phyloP scores from a whole-genome alignment of 2,888 invertebrate genomes.

The Cheilosia pagana region DNA sequence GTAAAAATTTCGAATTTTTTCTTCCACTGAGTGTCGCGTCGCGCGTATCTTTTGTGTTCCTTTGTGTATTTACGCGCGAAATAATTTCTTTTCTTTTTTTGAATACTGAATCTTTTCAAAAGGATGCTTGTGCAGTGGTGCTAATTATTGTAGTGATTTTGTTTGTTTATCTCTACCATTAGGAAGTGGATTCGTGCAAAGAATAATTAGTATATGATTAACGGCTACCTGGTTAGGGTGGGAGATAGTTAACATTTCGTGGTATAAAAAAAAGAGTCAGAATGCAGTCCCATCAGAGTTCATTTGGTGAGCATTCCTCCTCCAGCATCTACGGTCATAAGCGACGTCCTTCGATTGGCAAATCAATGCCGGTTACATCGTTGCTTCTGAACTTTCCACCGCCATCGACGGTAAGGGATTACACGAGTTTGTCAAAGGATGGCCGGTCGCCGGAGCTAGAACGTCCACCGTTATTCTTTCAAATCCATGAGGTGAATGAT shows the following conservation, averaged over 20 bases:
- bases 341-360: conserved; percentile 81
- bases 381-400: conserved; percentile 80
- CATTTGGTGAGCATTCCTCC: conserved; percentile 65
- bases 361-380: conserved; percentile 82
- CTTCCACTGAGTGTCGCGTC: neutral
- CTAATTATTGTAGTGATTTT: conserved; percentile 30
- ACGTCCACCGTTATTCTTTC: conserved; percentile 79
- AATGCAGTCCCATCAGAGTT: conserved; percentile 78
- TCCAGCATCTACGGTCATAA: conserved; percentile 79
- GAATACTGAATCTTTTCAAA: neutral
- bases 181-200: conserved; percentile 47
- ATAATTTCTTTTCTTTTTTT: neutral
- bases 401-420: conserved; percentile 47
- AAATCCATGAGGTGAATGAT: conserved; percentile 73
- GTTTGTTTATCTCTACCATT: conserved; percentile 22
- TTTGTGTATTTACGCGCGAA: conserved; percentile 32
- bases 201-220: conserved; percentile 26
- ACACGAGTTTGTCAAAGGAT: conserved; percentile 58
- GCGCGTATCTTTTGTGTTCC: conserved; percentile 11
- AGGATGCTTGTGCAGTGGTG: conserved; percentile 34
- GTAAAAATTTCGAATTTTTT: conserved; percentile 1
- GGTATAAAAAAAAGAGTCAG: conserved; percentile 38
- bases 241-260: conserved; percentile 6
- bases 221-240: conserved; percentile 2
- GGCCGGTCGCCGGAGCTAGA: conserved; percentile 78